Conservation (phyloP, 1,140 invertebrate genomes). For the Tetragonula clypearis region DNA sequence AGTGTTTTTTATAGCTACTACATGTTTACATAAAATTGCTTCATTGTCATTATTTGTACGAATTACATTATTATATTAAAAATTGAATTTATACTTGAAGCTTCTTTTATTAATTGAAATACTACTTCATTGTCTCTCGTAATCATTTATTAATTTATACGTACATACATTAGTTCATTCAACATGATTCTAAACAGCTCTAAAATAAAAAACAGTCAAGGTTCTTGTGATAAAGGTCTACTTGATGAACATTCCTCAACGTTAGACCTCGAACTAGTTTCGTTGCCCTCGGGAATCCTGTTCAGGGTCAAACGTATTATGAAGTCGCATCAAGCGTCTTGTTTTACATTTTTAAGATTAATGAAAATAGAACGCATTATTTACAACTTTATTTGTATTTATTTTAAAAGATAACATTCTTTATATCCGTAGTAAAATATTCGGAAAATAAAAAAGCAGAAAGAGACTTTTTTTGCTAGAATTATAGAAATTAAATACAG, state of each 20-base stretch:
- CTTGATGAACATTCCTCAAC: constrained; percentile 46
- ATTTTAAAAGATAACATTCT: neutral
- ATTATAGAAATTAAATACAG: neutral
- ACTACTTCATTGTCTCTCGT: neutral
- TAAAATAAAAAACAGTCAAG: constrained; percentile 8
- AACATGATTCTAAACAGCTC: too few relatives aligned
- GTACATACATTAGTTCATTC: too few relatives aligned
- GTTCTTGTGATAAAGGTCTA: constrained; percentile 7
- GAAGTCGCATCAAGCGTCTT: neutral
- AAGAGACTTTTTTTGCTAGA: neutral
- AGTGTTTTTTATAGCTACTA: neutral
- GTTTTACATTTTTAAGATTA: neutral
- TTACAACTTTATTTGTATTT: neutral
- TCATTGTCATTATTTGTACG: neutral
- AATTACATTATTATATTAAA: neutral
- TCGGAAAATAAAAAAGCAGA: neutral
- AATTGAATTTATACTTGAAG: neutral
- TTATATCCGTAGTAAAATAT: neutral
- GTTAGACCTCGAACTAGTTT: constrained; percentile 45
- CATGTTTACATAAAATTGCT: neutral
- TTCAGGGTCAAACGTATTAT: constrained; percentile 14
- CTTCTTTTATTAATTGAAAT: neutral
- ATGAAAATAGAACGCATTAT: neutral
- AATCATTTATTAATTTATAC: neutral
- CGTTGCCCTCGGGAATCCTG: constrained; percentile 31